Evolutionary conservation across 2,888 invertebrate species (phyloP).

Genomic region (Cephus nigrinus): DNA sequence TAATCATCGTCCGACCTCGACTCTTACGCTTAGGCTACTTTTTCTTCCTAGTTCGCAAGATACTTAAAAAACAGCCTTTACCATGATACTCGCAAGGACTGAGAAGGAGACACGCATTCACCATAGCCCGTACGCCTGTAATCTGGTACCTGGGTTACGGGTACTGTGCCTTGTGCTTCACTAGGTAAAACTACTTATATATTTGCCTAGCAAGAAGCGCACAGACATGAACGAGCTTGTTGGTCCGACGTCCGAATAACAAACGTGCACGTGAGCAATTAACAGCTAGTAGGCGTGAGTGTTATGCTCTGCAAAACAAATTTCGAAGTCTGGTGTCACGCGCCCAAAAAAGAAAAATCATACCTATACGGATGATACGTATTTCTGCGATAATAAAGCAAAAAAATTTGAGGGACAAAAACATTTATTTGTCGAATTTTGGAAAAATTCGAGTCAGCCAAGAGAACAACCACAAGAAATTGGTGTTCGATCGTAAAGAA

Average conservation of each 20-base stretch:
- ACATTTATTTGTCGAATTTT: not conserved
- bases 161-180: not conserved
- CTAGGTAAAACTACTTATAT: not conserved
- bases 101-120: not conserved
- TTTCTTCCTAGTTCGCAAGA: not conserved
- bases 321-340: no score
- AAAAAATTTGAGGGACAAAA: not conserved
- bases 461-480: not conserved
- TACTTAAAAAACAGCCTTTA: not conserved
- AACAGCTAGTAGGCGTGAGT: not conserved
- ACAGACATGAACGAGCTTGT: not conserved
- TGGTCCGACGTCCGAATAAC: not conserved
- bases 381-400: not conserved
- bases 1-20: not conserved
- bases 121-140: not conserved
- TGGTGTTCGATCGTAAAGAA: not conserved
- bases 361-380: not conserved
- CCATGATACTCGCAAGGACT: not conserved
- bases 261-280: not conserved
- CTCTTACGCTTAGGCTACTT: not conserved
- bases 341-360: not conserved
- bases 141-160: not conserved
- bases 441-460: not conserved
- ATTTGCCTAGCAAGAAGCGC: not conserved
- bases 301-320: no score